These are phyloP conservation scores for Corynorhinus townsendii DNA, from an alignment of 2,113 vertebrate species.

Conservation along the genomic window DNA sequence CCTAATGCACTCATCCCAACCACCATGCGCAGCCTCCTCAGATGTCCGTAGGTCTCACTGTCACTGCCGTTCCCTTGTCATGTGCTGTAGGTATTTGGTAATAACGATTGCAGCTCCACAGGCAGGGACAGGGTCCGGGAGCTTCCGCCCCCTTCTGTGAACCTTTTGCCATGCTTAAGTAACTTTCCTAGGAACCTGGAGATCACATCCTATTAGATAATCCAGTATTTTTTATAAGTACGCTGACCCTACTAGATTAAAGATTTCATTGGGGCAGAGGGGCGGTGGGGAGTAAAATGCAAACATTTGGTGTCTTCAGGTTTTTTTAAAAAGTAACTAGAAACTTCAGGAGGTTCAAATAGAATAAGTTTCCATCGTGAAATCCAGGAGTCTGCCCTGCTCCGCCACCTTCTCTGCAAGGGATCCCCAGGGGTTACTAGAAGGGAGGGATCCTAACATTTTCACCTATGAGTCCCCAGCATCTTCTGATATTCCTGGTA, in stretches of 20 bases:
- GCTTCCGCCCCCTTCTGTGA: not conserved
- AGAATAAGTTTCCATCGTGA: not conserved
- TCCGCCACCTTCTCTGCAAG: not conserved
- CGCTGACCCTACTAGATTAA: not conserved
- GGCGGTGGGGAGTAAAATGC: not conserved
- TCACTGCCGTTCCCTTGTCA: not conserved
- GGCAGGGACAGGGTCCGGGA: not conserved
- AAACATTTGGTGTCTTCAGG: not conserved
- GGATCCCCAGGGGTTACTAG: not conserved
- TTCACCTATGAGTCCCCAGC: not conserved
- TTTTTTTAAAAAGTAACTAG: not conserved
- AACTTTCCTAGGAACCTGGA: slow-evolving; percentile 1
- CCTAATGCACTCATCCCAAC: not conserved
- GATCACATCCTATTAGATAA: not conserved
- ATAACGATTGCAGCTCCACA: not conserved
- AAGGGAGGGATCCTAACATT: not conserved
- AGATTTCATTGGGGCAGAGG: not conserved
- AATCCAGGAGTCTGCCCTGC: not conserved
- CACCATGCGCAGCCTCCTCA: not conserved
- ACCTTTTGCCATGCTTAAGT: not conserved
- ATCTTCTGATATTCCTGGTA: not conserved
- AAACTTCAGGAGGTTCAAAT: not conserved
- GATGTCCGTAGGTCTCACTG: not conserved
- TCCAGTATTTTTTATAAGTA: not conserved
- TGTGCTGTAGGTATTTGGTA: not conserved